Conservation (phyloP, 2,888 invertebrate species). For the Melipona bicolor region DNA sequence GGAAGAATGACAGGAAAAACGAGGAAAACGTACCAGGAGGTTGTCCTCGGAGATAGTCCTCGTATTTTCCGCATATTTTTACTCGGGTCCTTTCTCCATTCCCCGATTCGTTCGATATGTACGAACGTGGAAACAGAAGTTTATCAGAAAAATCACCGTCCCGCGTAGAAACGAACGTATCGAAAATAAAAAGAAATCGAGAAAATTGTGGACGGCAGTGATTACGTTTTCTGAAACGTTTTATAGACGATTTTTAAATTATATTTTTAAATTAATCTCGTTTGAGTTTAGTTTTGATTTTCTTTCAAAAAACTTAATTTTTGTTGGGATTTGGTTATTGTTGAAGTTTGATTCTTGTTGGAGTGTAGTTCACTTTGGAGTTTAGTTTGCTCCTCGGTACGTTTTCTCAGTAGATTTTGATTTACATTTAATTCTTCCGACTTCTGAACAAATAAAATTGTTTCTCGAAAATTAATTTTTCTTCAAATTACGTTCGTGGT, state of each 20-base stretch:
- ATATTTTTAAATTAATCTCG: neutral
- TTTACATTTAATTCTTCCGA: neutral
- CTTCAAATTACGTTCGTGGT: too few relatives aligned
- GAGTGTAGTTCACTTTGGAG: neutral
- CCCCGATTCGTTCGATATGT: neutral
- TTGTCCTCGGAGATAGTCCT: neutral
- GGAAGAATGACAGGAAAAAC: slow-evolving; percentile 10
- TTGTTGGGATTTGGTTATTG: neutral
- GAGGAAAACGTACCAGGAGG: neutral
- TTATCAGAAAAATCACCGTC: neutral
- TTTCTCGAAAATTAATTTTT: too few relatives aligned
- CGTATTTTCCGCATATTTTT: slow-evolving; percentile 34
- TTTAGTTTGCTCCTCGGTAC: neutral
- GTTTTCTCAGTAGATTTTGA: neutral
- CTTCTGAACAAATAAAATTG: too few relatives aligned
- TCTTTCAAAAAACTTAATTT: neutral
- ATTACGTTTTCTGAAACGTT: slow-evolving; percentile 1
- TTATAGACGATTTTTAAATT: neutral
- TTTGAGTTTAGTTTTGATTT: neutral
- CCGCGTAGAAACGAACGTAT: slow-evolving; percentile 14
- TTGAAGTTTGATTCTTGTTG: neutral
- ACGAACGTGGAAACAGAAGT: neutral
- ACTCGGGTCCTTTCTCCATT: neutral
- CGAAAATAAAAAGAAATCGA: slow-evolving; percentile 1
- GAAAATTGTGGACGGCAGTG: neutral